Evolutionary conservation across 2,797 vertebrate genomes (phyloP).

Genomic region (Leucoraja ocellata): DNA sequence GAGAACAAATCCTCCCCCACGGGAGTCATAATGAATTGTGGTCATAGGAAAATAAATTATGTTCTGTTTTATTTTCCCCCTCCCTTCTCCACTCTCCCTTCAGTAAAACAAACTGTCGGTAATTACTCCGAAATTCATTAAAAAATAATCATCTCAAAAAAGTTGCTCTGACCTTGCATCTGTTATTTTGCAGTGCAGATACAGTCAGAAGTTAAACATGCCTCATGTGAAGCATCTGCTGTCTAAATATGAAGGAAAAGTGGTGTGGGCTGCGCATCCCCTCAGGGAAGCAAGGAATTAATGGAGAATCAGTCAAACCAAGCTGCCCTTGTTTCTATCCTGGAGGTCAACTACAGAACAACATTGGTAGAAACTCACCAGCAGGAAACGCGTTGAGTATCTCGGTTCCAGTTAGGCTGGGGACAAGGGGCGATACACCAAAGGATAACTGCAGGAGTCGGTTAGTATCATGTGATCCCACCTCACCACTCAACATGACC

Average conservation of each 20-base stretch:
- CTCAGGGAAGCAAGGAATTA: not conserved
- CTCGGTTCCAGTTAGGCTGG: not conserved
- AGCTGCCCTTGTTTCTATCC: not conserved
- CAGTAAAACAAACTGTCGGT: slow-evolving; percentile 27
- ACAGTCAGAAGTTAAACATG: not conserved
- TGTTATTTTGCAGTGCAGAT: slow-evolving; percentile 24
- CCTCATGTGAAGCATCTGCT: slow-evolving; percentile 27
- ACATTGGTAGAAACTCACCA: not conserved
- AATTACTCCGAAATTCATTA: slow-evolving; percentile 29
- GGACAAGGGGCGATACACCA: not conserved
- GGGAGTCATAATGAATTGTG: slow-evolving; percentile 16
- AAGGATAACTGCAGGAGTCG: no score
- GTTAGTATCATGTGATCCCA: no score
- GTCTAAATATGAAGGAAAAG: not conserved
- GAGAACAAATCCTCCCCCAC: not conserved
- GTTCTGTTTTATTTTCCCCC: not conserved
- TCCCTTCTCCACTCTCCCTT: not conserved
- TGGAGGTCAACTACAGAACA: not conserved
- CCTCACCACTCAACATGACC: no score
- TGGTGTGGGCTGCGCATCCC: not conserved
- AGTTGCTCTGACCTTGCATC: slow-evolving; percentile 20
- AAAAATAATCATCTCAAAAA: not conserved
- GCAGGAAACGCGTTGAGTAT: not conserved
- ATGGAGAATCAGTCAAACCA: not conserved
- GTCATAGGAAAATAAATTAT: not conserved